Conservation (phyloP, 2,797 vertebrate genomes). For the Sebastes steindachneri region DNA sequence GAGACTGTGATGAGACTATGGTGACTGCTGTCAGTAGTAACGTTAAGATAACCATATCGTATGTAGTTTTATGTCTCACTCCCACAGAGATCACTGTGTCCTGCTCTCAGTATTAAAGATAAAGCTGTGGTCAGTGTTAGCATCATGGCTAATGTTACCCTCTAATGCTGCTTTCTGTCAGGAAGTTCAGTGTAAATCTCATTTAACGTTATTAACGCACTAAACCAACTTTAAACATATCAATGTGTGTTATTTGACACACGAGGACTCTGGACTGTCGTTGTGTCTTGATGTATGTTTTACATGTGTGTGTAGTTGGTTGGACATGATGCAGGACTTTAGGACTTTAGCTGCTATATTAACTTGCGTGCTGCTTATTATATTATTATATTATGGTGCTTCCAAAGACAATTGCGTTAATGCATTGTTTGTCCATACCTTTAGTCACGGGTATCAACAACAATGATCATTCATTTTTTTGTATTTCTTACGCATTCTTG, state of each 20-base stretch:
- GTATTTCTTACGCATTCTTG: neutral
- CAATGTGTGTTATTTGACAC: neutral
- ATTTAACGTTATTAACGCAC: neutral
- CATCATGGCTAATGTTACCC: neutral
- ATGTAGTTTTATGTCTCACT: no score
- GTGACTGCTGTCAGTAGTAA: rapidly evolving
- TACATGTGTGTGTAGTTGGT: neutral
- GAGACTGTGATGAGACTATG: no score
- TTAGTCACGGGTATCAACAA: neutral
- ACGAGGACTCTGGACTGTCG: neutral
- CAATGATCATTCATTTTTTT: neutral
- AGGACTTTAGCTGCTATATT: neutral
- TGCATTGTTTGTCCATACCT: neutral
- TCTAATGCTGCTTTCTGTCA: neutral
- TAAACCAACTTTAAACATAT: neutral
- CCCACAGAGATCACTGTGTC: no score
- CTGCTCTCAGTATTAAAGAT: neutral
- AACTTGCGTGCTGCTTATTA: neutral
- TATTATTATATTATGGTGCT: neutral
- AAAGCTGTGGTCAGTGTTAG: neutral
- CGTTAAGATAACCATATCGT: rapidly evolving
- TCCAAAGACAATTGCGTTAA: neutral
- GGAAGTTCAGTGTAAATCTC: neutral
- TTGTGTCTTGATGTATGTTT: neutral
- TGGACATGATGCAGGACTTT: neutral